Conservation (phyloP, 2,797 vertebrate genomes). For the Notolepis coatsorum region DNA sequence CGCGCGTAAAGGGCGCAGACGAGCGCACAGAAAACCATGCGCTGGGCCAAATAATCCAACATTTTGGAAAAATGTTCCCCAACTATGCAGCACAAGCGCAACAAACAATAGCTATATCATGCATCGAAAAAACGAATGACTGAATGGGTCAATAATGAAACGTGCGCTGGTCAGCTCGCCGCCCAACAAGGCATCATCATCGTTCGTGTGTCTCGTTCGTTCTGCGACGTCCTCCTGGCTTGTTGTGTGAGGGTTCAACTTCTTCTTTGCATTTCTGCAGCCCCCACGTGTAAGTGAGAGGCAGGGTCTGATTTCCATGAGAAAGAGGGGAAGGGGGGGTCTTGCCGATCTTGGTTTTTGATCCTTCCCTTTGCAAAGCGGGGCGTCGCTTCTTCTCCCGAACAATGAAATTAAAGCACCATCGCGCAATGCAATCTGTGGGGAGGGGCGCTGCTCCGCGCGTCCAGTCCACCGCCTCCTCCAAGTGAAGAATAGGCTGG, state of each 20-base stretch:
- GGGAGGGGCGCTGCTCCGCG: conserved; percentile 70
- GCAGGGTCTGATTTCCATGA: conserved; percentile 73
- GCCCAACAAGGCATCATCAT: conserved; percentile 30
- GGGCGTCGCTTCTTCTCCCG: conserved; percentile 69
- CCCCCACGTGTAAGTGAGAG: conserved; percentile 63
- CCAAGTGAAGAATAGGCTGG: no score
- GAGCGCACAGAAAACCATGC: conserved; percentile 65
- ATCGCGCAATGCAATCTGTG: conserved; percentile 54
- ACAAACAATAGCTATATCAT: not conserved
- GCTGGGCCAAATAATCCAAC: conserved; percentile 46
- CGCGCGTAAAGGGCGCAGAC: conserved; percentile 55
- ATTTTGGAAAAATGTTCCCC: conserved; percentile 51
- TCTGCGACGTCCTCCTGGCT: conserved; percentile 42
- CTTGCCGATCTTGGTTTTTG: conserved; percentile 60
- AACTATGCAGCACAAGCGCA: not conserved
- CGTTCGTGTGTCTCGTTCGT: conserved; percentile 7
- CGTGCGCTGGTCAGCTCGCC: conserved; percentile 52
- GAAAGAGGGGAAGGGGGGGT: conserved; percentile 58
- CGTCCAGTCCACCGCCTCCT: conserved; percentile 24
- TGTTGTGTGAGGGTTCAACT: conserved; percentile 67
- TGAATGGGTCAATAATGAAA: no score
- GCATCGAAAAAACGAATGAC: not conserved
- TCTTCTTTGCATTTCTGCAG: conserved; percentile 53
- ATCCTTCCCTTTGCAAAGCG: conserved; percentile 57
- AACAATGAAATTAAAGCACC: conserved; percentile 79